phyloP scores from a whole-genome alignment of 2,797 vertebrate species.

The Gymnoscopelus microlampas region DNA sequence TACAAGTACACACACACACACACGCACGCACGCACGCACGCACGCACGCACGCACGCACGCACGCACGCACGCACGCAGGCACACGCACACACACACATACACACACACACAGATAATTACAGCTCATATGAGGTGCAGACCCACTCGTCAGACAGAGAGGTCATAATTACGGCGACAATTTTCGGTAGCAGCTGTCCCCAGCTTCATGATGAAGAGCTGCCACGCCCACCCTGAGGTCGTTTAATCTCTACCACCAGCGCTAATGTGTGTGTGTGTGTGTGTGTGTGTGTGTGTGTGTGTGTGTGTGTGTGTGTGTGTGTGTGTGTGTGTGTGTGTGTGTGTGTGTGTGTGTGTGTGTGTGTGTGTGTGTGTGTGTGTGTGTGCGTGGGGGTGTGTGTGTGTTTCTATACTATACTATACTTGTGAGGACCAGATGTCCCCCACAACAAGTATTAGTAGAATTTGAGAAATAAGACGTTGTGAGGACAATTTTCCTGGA shows the following conservation, averaged over 20 bases:
- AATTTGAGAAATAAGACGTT: too few relatives aligned
- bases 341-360: not conserved
- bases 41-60: too few relatives aligned
- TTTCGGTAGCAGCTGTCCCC: constrained; percentile 33
- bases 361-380: constrained; percentile 9
- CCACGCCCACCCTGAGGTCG: not conserved
- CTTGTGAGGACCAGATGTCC: too few relatives aligned
- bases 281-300: constrained; percentile 12
- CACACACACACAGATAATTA: constrained; percentile 11
- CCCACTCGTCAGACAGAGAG: constrained; percentile 29
- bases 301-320: not conserved
- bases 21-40: too few relatives aligned
- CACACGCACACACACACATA: too few relatives aligned
- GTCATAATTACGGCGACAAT: constrained; percentile 47
- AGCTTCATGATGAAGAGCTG: constrained; percentile 28
- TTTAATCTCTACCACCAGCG: constrained; percentile 33
- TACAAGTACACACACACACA: too few relatives aligned
- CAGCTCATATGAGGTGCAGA: constrained; percentile 28
- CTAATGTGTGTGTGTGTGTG: constrained; percentile 18
- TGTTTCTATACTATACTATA: too few relatives aligned
- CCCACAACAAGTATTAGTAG: too few relatives aligned
- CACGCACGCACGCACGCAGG: too few relatives aligned
- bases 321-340: constrained; percentile 15
- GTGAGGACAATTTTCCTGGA: too few relatives aligned
- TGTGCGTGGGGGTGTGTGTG: too few relatives aligned